These are phyloP conservation scores for Cryptomyrus ogoouensis DNA, from an alignment of 2,113 vertebrate genomes.

Conservation along the genomic window DNA sequence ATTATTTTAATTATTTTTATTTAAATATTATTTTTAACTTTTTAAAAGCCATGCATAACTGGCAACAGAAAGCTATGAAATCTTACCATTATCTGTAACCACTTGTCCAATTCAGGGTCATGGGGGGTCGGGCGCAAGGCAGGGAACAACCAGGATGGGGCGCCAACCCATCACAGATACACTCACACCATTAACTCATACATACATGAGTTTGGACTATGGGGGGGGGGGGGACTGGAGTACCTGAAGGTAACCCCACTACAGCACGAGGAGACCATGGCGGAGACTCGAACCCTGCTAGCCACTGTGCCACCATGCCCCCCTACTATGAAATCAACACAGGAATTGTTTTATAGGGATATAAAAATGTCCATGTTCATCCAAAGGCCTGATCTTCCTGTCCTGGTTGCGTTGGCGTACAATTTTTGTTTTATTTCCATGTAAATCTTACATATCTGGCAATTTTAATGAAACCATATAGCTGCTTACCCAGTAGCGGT, in stretches of 20 bases:
- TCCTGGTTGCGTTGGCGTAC: neutral
- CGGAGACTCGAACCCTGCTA: no score
- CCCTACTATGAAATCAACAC: neutral
- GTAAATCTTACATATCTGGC: neutral
- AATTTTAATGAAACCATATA: neutral
- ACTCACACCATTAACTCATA: neutral
- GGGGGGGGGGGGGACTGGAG: no score
- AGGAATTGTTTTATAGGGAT: neutral
- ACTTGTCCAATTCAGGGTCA: neutral
- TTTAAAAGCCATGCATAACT: neutral
- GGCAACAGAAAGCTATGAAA: neutral
- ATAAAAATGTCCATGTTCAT: neutral
- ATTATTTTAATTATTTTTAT: neutral
- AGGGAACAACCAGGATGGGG: neutral
- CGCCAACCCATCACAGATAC: neutral
- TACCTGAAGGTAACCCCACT: no score
- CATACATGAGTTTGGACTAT: neutral
- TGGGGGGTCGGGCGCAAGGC: neutral
- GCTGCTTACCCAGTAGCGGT: neutral
- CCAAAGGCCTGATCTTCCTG: neutral
- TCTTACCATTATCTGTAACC: neutral
- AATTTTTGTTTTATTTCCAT: neutral
- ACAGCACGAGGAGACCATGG: no score
- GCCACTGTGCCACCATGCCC: no score
- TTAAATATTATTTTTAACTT: neutral